phyloP scores from a whole-genome alignment of 2,113 vertebrate species.

The Macheiramphus alcinus region DNA sequence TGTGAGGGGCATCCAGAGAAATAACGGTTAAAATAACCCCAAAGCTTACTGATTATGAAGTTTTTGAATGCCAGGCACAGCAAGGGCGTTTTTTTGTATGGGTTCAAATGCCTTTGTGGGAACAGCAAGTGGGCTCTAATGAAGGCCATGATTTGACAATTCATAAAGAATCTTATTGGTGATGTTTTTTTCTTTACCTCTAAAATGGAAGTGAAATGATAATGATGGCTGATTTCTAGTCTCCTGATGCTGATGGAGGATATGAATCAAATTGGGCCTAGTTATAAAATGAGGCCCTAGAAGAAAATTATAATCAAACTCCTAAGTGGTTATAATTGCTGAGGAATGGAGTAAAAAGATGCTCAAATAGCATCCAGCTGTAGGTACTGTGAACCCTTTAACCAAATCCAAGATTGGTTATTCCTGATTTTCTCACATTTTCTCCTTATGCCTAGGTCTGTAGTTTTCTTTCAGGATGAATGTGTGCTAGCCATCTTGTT shows the following conservation, averaged over 20 bases:
- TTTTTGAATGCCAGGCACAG: not conserved
- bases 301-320: constrained; percentile 58
- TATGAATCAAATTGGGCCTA: constrained; percentile 50
- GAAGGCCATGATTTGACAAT: not conserved
- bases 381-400: not conserved
- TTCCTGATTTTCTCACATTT: not conserved
- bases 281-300: constrained; percentile 51
- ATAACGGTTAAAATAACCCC: not conserved
- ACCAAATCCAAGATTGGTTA: not conserved
- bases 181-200: not conserved
- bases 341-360: not conserved
- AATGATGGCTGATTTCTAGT: constrained; percentile 47
- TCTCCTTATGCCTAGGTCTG: not conserved
- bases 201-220: constrained; percentile 10
- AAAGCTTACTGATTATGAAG: not conserved
- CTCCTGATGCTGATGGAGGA: constrained; percentile 28
- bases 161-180: not conserved
- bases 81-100: not conserved
- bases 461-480: not conserved
- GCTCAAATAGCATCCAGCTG: constrained; percentile 25
- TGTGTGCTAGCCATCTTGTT: not conserved
- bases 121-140: not conserved
- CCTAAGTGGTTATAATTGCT: not conserved
- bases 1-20: not conserved
- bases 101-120: not conserved